Conservation (phyloP, 2,888 invertebrate genomes). For the Eupsilia transversa region DNA sequence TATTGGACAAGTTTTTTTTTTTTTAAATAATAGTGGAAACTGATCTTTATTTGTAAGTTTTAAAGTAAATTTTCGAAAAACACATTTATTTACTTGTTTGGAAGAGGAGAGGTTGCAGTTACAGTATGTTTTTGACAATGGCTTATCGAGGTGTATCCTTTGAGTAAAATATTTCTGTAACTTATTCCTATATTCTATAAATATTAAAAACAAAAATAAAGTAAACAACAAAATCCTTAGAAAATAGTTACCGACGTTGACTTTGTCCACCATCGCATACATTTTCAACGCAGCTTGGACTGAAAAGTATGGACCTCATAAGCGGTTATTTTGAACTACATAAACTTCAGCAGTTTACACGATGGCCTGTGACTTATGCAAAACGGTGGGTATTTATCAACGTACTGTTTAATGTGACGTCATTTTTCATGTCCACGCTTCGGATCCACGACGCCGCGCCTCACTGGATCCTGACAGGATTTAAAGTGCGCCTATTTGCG, state of each 20-base stretch:
- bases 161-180: not conserved
- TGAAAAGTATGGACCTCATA: constrained; percentile 43
- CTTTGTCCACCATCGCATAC: not conserved
- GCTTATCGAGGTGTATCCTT: not conserved
- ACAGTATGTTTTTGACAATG: not conserved
- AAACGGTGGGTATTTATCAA: constrained; percentile 56
- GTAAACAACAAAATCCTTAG: not conserved
- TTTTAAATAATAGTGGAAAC: not conserved
- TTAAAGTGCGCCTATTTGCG: constrained; percentile 45
- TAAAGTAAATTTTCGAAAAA: not conserved
- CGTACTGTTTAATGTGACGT: constrained; percentile 57
- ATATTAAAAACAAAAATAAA: not conserved
- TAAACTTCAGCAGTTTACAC: constrained; percentile 58
- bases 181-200: not conserved
- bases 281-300: constrained; percentile 1
- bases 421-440: constrained; percentile 59
- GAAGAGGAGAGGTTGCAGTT: not conserved
- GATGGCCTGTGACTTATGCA: constrained; percentile 59
- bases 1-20: not conserved
- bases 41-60: not conserved
- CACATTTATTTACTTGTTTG: not conserved
- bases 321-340: constrained; percentile 54
- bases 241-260: not conserved
- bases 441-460: constrained; percentile 43
- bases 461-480: constrained; percentile 53